Base-by-base conservation (phyloP, 2,797 vertebrate genomes). In the Podarcis siculus region DNA sequence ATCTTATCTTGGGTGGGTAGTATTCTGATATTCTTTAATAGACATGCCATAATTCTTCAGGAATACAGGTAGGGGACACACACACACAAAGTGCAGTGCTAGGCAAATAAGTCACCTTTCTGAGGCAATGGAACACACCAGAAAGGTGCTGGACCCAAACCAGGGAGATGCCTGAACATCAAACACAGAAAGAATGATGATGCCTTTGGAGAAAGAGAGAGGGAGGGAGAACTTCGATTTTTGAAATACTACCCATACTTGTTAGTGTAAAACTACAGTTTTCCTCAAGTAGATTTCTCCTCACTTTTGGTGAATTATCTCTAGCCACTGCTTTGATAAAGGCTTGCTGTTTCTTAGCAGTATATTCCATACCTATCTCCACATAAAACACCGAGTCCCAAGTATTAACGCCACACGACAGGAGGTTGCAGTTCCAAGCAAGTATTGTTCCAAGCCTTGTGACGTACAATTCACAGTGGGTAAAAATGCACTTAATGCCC, bases 301-400 rank as follows among this genome's bases (percentile, higher is more conserved):
- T 85, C 71, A 55, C 66, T 30, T 86, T 79, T 61, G 5, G 37
- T 75, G 49, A 87, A 87, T 45, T 87, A 87, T 87, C 49, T 15
- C 37, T 32, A 45, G 21, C 79, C 39, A 75, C 49, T 37, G 1
- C 79, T 87, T 37, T 87, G 71, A 87, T 49, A 87, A 49, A 82
- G 30, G 58, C 39, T 49, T 72, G 32, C 35, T 87, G 80, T 30
- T 82, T 76, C 66, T n/a, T 66, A 30, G 30, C 71, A 49, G 55
- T 66, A 49, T 7, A 82, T 66, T 82, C 79, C n/a, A 12, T 9
- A 32, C 27, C 49, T 32, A 75, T 9, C 35, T 66, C 37, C 5
- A 61, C 71, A 66, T 76, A 82, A 87, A 87, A 35, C 15, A 76
- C 58, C 55, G 67, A 42, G 72, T 35, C 37, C 32, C 82, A 82